Conservation (phyloP, 2,797 vertebrate species). For the Somateria mollissima region DNA sequence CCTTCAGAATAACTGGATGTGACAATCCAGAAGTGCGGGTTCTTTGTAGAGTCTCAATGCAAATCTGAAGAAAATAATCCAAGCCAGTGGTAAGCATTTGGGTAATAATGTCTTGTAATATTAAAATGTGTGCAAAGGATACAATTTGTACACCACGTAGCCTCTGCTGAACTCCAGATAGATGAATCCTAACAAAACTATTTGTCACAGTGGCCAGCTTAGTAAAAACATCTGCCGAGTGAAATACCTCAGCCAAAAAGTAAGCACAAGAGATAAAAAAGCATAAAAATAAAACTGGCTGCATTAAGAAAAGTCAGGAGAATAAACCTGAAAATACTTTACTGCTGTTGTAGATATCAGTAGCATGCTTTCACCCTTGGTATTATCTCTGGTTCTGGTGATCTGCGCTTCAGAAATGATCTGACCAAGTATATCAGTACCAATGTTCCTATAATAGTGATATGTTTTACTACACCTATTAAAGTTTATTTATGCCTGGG, state of each 20-base stretch:
- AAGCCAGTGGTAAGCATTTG: background rate
- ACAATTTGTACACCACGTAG: background rate
- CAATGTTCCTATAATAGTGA: background rate
- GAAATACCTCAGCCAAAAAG: background rate
- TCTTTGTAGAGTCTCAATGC: background rate
- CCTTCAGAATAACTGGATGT: background rate
- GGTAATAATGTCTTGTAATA: background rate
- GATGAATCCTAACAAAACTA: background rate
- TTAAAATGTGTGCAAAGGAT: background rate
- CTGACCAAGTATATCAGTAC: background rate
- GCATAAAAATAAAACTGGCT: background rate
- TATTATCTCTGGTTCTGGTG: background rate
- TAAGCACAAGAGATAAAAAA: background rate
- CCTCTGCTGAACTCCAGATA: background rate
- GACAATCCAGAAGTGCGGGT: background rate
- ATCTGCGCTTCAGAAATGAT: background rate
- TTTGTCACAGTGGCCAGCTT: background rate
- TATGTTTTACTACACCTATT: background rate
- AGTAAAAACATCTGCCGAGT: background rate
- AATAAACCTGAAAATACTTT: background rate
- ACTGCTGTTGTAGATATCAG: background rate
- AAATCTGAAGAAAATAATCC: background rate
- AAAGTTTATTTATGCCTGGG: background rate
- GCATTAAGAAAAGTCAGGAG: background rate
- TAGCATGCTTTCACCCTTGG: background rate